Evolutionary conservation across 2,888 invertebrate genomes (phyloP).

Genomic region (Pristionchus japonicus): DNA sequence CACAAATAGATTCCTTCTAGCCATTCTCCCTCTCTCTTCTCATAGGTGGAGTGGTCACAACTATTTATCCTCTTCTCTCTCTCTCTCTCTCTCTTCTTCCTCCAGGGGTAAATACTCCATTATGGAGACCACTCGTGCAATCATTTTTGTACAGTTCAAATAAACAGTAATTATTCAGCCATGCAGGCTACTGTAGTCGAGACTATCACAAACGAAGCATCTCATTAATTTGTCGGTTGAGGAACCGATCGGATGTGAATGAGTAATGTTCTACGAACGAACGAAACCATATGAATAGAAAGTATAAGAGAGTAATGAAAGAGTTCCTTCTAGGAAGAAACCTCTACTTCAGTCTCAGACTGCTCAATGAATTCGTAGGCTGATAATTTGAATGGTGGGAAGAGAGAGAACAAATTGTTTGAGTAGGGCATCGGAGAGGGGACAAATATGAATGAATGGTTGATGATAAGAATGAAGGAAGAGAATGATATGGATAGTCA

Average conservation of each 20-base stretch:
- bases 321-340: background rate
- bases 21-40: conserved; percentile 1
- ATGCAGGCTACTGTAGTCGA: background rate
- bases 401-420: background rate
- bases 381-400: background rate
- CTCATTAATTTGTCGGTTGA: background rate
- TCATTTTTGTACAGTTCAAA: conserved; percentile 16
- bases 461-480: background rate
- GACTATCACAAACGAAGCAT: background rate
- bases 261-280: background rate
- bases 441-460: background rate
- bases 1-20: conserved; percentile 28
- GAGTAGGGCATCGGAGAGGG: background rate
- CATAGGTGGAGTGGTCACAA: conserved; percentile 36
- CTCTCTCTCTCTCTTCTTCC: background rate
- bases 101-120: conserved; percentile 19
- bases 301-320: background rate
- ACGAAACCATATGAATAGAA: background rate
- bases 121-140: background rate
- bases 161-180: background rate
- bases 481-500: background rate
- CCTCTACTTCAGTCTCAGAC: background rate
- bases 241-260: background rate
- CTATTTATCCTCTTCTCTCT: conserved; percentile 21
- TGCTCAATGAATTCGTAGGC: background rate